Percentiles rank a stretch among this genome's conserved stretches.
phyloP scores from a whole-genome alignment of 2,888 invertebrate species.

The Scelioninae gen. 2 region DNA sequence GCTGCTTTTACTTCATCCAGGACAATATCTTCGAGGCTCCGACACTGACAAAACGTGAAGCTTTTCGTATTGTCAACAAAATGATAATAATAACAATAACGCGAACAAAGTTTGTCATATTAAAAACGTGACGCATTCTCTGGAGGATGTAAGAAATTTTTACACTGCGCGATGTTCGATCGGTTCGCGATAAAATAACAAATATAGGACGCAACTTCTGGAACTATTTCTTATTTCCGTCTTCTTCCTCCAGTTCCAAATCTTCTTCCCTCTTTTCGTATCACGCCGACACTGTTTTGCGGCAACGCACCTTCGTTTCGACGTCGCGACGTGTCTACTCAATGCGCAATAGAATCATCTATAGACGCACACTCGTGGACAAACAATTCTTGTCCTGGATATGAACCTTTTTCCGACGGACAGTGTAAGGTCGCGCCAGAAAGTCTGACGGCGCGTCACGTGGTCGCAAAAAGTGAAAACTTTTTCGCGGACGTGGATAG shows the following conservation, averaged over 20 bases:
- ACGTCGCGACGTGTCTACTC: slow-evolving; percentile 5
- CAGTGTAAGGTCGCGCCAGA: slow-evolving; percentile 35
- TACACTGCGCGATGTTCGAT: slow-evolving; percentile 9
- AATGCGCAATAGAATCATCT: neutral
- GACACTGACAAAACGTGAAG: too few relatives aligned
- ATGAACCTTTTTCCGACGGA: slow-evolving; percentile 1
- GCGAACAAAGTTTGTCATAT: too few relatives aligned
- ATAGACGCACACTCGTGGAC: neutral
- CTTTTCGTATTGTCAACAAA: too few relatives aligned
- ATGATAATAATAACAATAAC: too few relatives aligned
- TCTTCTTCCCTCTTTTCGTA: too few relatives aligned
- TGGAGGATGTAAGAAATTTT: too few relatives aligned
- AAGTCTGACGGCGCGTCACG: slow-evolving; percentile 30
- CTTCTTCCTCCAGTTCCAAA: neutral
- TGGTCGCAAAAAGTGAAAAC: slow-evolving; percentile 25
- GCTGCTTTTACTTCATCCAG: too few relatives aligned
- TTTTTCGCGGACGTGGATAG: slow-evolving; percentile 15
- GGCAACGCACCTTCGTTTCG: neutral
- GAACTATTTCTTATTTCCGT: neutral
- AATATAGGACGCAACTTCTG: neutral
- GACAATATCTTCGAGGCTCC: too few relatives aligned
- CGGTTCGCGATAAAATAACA: slow-evolving; percentile 7
- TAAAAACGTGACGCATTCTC: too few relatives aligned
- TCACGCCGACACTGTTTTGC: neutral
- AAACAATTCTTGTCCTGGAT: neutral